Conservation (phyloP, 2,113 vertebrate species). For the Boulengeromyrus knoepffleri region DNA sequence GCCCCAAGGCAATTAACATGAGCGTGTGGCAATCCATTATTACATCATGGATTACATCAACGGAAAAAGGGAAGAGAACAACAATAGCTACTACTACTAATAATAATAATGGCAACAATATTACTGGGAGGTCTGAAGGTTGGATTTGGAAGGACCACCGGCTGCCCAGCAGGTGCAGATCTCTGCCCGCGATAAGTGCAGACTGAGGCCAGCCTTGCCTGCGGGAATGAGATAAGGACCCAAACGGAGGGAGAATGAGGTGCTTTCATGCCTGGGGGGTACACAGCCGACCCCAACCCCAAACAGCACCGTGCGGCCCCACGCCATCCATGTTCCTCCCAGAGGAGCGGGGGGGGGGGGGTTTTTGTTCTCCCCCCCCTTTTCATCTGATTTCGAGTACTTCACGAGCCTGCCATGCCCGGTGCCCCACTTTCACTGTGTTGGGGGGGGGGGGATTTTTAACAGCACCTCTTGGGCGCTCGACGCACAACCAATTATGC, state of each 20-base stretch:
- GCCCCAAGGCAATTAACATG: neutral
- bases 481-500: slow-evolving; percentile 98
- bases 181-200: slow-evolving; percentile 43
- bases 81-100: neutral
- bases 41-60: neutral
- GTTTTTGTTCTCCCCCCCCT: slow-evolving; percentile 66
- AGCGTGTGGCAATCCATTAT: neutral
- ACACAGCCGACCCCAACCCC: slow-evolving; percentile 11
- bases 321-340: slow-evolving; percentile 24
- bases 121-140: neutral
- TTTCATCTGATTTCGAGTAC: slow-evolving; percentile 90
- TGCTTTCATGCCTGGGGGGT: slow-evolving; percentile 35
- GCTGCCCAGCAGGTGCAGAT: slow-evolving; percentile 62
- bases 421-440: slow-evolving; percentile 91
- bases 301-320: slow-evolving; percentile 25
- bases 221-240: slow-evolving; percentile 52
- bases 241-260: slow-evolving; percentile 54
- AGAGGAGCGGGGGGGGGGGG: slow-evolving; percentile 47
- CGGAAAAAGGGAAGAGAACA: neutral
- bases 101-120: neutral
- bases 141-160: slow-evolving; percentile 18
- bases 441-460: slow-evolving; percentile 79
- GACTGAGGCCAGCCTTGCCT: slow-evolving; percentile 49
- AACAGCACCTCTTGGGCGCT: slow-evolving; percentile 97
- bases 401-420: slow-evolving; percentile 92